Base-by-base conservation (phyloP, 2,113 vertebrate genomes). In the Brachypteracias leptosomus region DNA sequence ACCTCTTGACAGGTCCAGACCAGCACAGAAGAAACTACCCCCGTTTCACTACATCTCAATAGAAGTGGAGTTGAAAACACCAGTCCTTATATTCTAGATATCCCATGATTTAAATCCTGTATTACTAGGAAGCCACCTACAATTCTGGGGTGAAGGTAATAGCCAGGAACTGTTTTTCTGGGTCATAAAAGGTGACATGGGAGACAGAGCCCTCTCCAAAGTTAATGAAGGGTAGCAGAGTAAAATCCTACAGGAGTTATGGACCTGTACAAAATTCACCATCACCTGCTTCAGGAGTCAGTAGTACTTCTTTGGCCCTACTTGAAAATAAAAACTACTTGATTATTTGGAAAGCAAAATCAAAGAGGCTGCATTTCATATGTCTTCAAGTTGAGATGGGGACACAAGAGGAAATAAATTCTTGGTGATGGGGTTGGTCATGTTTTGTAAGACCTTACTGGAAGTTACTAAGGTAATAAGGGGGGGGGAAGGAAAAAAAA, bases 401-500 rank as follows among this genome's bases (percentile, higher is more conserved):
- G 46, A 40, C 16, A n/a, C 5, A 6, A 44, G 51, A 84, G 16
- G 9, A 92, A 83, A 89, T n/a, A 47, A 93, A 75, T 6, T 24
- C 33, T 67, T 63, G 65, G 25, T 33, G 35, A 33, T 75, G 24
- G 16, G 10, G 11, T 14, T 54, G 9, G 10, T 24, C 35, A 16
- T 26, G 4, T 52, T 29, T 55, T 18, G 3, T 5, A 67, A 49
- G 24, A 13, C 4, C 49, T 29, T 62, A 59, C 9, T 52, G 18
- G 16, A 42, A 26, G 9, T 44, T 46, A 47, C 9, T 33, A 6
- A 10, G 5, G 24, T 44, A 46, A 31, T 28, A 26, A 21, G 9
- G 29, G 12, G 14, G 21, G 7, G 52, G 51, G 10, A 5, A 2
- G 1, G 1, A 15, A 33, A 40, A 5, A 19, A 1, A 5, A n/a